Evolutionary conservation across 2,888 invertebrate species (phyloP).

Genomic region (Oligia strigilis): DNA sequence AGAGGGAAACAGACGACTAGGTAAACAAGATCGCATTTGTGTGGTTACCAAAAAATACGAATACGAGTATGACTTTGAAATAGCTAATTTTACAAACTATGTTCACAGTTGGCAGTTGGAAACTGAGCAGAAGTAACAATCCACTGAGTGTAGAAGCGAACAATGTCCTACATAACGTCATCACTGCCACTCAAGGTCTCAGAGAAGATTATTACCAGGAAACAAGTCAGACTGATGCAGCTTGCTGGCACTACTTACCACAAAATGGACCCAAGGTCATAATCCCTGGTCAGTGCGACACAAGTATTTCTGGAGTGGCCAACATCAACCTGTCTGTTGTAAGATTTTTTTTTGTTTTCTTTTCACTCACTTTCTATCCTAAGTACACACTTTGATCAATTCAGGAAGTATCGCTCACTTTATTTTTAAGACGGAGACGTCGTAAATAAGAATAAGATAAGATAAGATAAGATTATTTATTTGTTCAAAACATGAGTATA

Average conservation of each 20-base stretch:
- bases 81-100: background rate
- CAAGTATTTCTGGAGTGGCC: constrained; percentile 3
- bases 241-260: constrained; percentile 79
- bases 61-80: too few relatives aligned
- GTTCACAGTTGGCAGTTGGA: constrained; percentile 84
- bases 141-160: constrained; percentile 69
- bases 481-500: too few relatives aligned
- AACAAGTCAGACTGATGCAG: constrained; percentile 79
- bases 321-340: constrained; percentile 64
- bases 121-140: constrained; percentile 75
- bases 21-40: constrained; percentile 69
- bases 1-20: constrained; percentile 76
- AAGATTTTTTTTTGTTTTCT: constrained; percentile 45
- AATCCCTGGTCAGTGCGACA: constrained; percentile 38
- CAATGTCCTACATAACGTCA: constrained; percentile 69
- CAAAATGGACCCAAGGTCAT: constrained; percentile 14
- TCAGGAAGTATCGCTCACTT: background rate
- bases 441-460: background rate
- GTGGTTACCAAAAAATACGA: background rate
- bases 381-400: background rate
- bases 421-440: background rate
- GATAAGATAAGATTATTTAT: too few relatives aligned
- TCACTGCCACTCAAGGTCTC: constrained; percentile 80
- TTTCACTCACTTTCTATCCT: background rate
- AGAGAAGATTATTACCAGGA: constrained; percentile 74